A percentile compares a stretch with the other conserved stretches of the same genome.
Conservation (phyloP, 1,140 invertebrate species). For the Bombus pascuorum region DNA sequence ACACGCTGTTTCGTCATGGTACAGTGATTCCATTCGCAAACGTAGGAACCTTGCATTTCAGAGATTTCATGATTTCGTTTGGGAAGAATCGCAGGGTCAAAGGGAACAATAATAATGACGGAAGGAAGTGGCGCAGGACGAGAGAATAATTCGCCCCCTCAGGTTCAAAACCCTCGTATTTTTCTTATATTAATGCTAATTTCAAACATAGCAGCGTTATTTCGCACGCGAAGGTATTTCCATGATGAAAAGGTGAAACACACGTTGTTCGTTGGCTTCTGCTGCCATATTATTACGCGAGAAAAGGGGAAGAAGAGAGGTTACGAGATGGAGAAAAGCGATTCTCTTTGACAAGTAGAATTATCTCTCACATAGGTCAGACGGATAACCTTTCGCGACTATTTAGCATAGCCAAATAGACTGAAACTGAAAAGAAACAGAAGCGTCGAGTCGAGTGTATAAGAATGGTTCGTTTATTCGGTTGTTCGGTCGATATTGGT, state of each 20-base stretch:
- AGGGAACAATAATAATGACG: conserved; percentile 36
- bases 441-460: not conserved
- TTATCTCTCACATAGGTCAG: not conserved
- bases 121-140: conserved; percentile 39
- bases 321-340: not conserved
- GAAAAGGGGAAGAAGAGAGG: not conserved
- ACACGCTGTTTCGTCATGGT: not conserved
- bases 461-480: not conserved
- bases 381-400: not conserved
- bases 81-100: not conserved
- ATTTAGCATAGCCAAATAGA: not conserved
- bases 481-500: not conserved
- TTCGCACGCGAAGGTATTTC: conserved; percentile 9
- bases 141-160: conserved; percentile 20
- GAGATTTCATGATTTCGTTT: conserved; percentile 12
- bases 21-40: no score
- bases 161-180: conserved; percentile 56
- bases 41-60: not conserved
- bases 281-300: not conserved
- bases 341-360: not conserved
- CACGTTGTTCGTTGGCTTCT: conserved; percentile 33
- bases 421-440: not conserved
- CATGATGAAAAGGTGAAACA: not conserved
- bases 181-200: conserved; percentile 78
- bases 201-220: conserved; percentile 72